Conservation (phyloP, 1,140 invertebrate genomes). For the Drosophila pruinosa region DNA sequence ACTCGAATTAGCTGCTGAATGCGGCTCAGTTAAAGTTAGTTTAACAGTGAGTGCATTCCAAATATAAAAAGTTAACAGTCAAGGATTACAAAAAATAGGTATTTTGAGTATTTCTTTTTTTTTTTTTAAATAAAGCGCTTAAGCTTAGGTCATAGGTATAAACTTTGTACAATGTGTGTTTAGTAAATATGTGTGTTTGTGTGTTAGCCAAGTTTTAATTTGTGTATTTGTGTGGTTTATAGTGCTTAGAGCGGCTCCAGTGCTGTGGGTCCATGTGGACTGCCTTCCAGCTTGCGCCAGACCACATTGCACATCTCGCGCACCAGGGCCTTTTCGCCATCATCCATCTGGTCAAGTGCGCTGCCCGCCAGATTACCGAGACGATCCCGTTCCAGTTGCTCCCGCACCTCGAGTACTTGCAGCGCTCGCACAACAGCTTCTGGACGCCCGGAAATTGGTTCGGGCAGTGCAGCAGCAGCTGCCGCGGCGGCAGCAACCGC, state of each 20-base stretch:
- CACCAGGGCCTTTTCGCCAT: slow-evolving; percentile 95
- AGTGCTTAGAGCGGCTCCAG: slow-evolving; percentile 70
- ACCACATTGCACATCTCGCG: slow-evolving; percentile 98
- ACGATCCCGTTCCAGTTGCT: slow-evolving; percentile 89
- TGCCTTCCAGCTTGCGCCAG: slow-evolving; percentile 85
- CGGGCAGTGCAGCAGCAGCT: slow-evolving; percentile 82
- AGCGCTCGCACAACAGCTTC: slow-evolving; percentile 95
- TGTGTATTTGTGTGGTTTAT: not conserved
- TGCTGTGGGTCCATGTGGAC: slow-evolving; percentile 72
- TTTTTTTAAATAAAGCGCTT: slow-evolving; percentile 55
- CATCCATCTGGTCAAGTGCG: slow-evolving; percentile 88
- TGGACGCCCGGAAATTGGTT: slow-evolving; percentile 86
- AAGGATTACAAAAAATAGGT: slow-evolving; percentile 62
- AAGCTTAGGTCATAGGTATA: slow-evolving; percentile 61
- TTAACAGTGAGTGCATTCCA: slow-evolving; percentile 8
- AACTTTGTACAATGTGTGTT: slow-evolving; percentile 72
- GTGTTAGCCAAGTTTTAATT: slow-evolving; percentile 57
- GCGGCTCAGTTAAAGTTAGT: slow-evolving; percentile 14
- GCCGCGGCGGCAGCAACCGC: slow-evolving; percentile 68
- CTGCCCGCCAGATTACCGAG: slow-evolving; percentile 75
- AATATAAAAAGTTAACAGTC: slow-evolving; percentile 66
- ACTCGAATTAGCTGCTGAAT: slow-evolving; percentile 1
- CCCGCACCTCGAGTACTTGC: slow-evolving; percentile 94
- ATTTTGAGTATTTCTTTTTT: slow-evolving; percentile 62
- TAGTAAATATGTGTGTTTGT: slow-evolving; percentile 53